phyloP scores from a whole-genome alignment of 2,888 invertebrate genomes.

The Desoria tigrina region DNA sequence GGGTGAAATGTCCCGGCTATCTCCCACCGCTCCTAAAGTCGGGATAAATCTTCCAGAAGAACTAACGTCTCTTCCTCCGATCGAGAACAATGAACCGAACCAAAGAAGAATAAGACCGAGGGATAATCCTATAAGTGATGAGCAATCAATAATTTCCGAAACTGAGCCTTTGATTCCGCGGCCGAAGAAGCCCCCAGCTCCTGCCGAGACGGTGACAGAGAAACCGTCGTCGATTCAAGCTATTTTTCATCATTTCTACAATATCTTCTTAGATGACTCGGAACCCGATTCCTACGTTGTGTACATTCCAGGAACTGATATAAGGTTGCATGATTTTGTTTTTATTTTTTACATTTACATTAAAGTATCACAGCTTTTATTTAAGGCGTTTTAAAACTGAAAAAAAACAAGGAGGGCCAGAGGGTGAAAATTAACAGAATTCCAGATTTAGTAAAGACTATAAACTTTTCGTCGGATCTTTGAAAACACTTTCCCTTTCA shows the following conservation, averaged over 20 bases:
- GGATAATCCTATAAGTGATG: constrained; percentile 19
- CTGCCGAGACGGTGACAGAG: background rate
- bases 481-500: too few relatives aligned
- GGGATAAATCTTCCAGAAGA: background rate
- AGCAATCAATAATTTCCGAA: constrained; percentile 14
- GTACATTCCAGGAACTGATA: background rate
- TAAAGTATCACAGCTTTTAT: too few relatives aligned
- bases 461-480: too few relatives aligned
- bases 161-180: constrained; percentile 11
- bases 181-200: too few relatives aligned
- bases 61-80: background rate
- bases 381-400: too few relatives aligned
- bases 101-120: background rate
- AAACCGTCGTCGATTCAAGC: background rate
- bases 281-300: too few relatives aligned
- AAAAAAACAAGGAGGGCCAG: too few relatives aligned
- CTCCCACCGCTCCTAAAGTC: background rate
- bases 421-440: too few relatives aligned
- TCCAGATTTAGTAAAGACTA: too few relatives aligned
- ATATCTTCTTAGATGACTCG: background rate
- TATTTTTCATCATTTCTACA: background rate
- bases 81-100: background rate
- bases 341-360: too few relatives aligned
- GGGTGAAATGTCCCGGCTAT: too few relatives aligned
- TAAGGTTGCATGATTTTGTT: background rate